Evolutionary conservation across 2,113 vertebrate species (phyloP).

Genomic region (Aspidoscelis tigris): DNA sequence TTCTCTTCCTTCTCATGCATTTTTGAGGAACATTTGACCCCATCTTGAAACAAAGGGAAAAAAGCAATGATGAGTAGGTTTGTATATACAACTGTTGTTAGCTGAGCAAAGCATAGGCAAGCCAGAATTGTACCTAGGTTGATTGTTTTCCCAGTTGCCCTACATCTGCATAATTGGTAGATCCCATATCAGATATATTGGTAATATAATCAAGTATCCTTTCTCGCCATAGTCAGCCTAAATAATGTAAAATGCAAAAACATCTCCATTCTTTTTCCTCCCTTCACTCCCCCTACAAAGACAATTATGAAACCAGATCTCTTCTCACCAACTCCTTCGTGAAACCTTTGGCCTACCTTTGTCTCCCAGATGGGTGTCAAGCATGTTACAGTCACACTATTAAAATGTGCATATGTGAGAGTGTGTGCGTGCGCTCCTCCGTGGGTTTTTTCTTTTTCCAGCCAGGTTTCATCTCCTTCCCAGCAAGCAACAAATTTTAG

Average conservation of each 20-base stretch:
- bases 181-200: neutral
- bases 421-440: conserved; percentile 45
- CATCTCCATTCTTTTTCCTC: conserved; percentile 8
- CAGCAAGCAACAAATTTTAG: neutral
- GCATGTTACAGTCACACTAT: conserved; percentile 50
- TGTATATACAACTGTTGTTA: neutral
- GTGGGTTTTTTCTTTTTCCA: conserved; percentile 55
- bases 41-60: too few species aligned
- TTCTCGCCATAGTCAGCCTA: neutral
- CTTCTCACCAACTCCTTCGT: conserved; percentile 51
- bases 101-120: neutral
- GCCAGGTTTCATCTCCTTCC: rapidly evolving
- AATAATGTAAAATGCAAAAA: conserved; percentile 54
- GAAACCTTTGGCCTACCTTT: conserved; percentile 66
- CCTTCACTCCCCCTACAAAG: conserved; percentile 46
- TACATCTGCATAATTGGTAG: neutral
- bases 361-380: conserved; percentile 61
- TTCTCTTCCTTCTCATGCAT: too few species aligned
- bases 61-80: neutral
- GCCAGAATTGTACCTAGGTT: neutral
- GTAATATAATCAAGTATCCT: conserved; percentile 7
- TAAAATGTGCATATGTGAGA: conserved; percentile 57
- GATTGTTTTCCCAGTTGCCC: conserved; percentile 13
- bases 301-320: conserved; percentile 35
- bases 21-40: too few species aligned